Evolutionary conservation across 2,113 vertebrate genomes (phyloP), one percentile per base, ranked within the genome.

Genomic region (Stictonetta naevosa): DNA sequence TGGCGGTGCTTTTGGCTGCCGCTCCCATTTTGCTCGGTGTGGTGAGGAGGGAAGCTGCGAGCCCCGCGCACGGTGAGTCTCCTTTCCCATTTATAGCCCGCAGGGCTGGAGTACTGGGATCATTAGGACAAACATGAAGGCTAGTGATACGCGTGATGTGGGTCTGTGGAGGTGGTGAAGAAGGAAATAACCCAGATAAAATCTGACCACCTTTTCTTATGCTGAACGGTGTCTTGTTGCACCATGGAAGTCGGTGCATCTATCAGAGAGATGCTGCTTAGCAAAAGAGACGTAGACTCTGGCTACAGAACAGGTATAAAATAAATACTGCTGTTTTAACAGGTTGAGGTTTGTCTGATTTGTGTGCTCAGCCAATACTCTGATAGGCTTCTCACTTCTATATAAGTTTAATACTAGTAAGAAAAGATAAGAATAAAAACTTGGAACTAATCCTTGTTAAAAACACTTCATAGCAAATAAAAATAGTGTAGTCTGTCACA

Each of bases 1-100:
- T 95, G 66, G 78, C 96, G 84, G 71, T 83, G 66, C 84, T 90
- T 86, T 86, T 77, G 74, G 89, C 59, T 93, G 91, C 66, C 72
- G 91, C 52, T 92, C 63, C 86, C 13, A 8, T 67, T 84, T 88
- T 73, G 74, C 86, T 93, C 76, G 86, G 53, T 79, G 67, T 69
- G 55, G 10, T 38, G 69, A 93, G 62, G 59, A 26, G 55, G 52
- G 66, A 88, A 80, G 76, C 2, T 4, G 82, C 91, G 91, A 94
- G 95, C 38, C 16, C 53, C 3, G 5, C 9, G 14, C 42, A 60
- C 13, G 42, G 55, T 63, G 59, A 78, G 59, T 86, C 58, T 96
- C 64, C 91, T 97, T 96, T 92, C 42, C 80, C 34, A 17, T 80
- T 91, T 78, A 44, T 25, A 89, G 74, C 69, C 75, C 11, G 11